Conservation (phyloP, 2,113 vertebrate genomes). For the Grus americana region DNA sequence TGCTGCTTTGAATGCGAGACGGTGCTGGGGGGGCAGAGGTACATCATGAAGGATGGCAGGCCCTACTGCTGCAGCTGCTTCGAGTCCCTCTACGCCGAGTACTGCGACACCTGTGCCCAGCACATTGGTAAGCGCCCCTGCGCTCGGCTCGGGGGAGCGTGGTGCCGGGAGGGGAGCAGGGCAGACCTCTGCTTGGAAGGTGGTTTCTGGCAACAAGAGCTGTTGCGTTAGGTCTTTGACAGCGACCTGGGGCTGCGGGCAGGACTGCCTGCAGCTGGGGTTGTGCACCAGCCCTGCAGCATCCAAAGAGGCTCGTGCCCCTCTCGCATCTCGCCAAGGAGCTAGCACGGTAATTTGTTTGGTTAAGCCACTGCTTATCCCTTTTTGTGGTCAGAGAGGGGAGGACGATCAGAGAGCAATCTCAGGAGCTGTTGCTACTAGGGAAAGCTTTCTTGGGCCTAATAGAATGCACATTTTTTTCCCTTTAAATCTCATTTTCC, state of each 20-base stretch:
- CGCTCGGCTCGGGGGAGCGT: background rate
- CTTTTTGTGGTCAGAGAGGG: background rate
- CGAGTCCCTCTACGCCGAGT: slow-evolving; percentile 94
- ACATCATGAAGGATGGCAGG: slow-evolving; percentile 98
- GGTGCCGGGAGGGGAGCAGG: rapidly evolving
- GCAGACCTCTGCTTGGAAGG: background rate
- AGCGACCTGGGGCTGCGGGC: background rate
- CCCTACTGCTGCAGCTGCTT: slow-evolving; percentile 98
- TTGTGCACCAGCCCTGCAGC: background rate
- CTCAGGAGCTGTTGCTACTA: background rate
- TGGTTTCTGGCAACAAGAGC: background rate
- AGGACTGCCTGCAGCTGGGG: background rate
- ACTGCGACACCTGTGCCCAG: slow-evolving; percentile 96
- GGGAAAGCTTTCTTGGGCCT: background rate
- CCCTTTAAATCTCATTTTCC: background rate
- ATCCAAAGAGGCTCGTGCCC: background rate
- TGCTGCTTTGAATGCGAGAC: slow-evolving; percentile 98
- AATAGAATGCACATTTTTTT: rapidly evolving
- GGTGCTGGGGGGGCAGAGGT: slow-evolving; percentile 93
- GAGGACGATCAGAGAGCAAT: background rate
- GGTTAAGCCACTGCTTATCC: background rate
- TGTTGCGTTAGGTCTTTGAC: background rate
- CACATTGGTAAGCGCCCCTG: slow-evolving; percentile 87
- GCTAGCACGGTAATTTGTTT: background rate
- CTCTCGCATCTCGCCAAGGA: background rate